Percentiles rank a stretch among this genome's conserved stretches.
phyloP scores from a whole-genome alignment of 2,888 invertebrate genomes.

The Ichneumoninae sp. region DNA sequence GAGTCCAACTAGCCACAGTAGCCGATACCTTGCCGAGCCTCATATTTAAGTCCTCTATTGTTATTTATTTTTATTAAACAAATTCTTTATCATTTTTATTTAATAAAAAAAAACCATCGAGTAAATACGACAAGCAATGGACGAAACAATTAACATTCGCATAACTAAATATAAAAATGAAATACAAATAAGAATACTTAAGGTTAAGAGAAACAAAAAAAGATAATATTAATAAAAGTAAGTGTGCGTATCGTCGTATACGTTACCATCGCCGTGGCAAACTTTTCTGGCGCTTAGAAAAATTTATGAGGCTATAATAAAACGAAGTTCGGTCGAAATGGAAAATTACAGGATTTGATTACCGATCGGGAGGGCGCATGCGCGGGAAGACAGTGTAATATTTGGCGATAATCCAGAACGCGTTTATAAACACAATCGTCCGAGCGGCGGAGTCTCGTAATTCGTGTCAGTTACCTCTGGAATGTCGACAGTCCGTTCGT shows the following conservation, averaged over 20 bases:
- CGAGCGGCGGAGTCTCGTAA: constrained; percentile 10
- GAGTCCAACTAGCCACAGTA: neutral
- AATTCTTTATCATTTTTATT: no score
- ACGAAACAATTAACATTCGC: no score
- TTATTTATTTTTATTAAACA: no score
- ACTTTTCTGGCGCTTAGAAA: no score
- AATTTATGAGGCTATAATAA: neutral
- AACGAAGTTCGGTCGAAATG: neutral
- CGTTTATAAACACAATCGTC: constrained; percentile 19
- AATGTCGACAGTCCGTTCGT: constrained; percentile 66
- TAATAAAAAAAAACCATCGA: no score
- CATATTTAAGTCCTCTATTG: neutral
- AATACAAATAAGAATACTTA: no score
- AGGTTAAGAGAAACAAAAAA: no score
- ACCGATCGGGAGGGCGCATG: neutral
- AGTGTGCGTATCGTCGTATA: no score
- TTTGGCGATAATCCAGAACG: constrained; percentile 2
- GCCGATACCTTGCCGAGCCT: constrained; percentile 19
- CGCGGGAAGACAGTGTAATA: neutral
- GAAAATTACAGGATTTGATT: neutral
- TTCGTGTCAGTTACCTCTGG: constrained; percentile 64
- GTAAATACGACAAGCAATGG: no score
- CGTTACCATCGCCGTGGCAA: no score
- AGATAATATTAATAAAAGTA: neutral
- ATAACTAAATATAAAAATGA: no score